A percentile compares a stretch with the other conserved stretches of the same genome.
Evolutionary conservation across 2,113 vertebrate genomes (phyloP).

Genomic region (Amblyornis subalaris): DNA sequence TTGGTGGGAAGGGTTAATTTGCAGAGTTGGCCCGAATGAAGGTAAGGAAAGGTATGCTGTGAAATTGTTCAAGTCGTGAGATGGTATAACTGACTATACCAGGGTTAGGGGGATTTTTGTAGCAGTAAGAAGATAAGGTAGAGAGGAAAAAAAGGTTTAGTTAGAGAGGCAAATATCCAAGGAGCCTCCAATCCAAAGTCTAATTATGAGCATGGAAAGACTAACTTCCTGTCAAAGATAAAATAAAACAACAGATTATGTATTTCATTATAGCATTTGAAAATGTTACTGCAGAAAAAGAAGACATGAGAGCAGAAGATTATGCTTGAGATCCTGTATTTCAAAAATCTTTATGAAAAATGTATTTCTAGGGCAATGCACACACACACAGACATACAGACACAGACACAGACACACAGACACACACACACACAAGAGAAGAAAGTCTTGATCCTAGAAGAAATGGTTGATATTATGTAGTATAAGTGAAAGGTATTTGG

Average conservation of each 20-base stretch:
- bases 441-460: not conserved
- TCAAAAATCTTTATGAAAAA: not conserved
- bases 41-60: not conserved
- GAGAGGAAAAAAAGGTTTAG: not conserved
- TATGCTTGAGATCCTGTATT: not conserved
- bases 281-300: not conserved
- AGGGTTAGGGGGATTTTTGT: accelerated
- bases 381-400: not conserved
- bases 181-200: not conserved
- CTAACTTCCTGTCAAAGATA: not conserved
- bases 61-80: not conserved
- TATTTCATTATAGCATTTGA: not conserved
- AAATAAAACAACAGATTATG: not conserved
- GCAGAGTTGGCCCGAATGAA: not conserved
- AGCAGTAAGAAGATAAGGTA: not conserved
- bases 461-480: not conserved
- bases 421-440: not conserved
- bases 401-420: not conserved
- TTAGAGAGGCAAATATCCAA: not conserved
- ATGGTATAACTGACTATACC: not conserved
- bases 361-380: not conserved
- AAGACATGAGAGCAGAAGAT: not conserved
- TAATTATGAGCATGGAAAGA: not conserved
- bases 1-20: not conserved
- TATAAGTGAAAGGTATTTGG: not conserved